Conservation (phyloP, 1,140 invertebrate species). For the Argopecten irradians region DNA sequence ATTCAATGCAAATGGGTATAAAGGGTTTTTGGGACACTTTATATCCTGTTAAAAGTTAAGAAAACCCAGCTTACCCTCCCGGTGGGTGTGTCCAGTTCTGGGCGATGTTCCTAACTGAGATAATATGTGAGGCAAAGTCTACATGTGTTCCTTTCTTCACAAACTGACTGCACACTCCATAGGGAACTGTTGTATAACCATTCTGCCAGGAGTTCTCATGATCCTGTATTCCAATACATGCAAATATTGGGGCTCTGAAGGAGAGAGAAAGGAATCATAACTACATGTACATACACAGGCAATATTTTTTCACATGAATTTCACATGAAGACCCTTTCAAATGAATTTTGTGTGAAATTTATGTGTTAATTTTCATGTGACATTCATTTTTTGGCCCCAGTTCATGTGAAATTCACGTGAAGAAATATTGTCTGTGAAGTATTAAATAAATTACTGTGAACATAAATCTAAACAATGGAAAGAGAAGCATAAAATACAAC, state of each 20-base stretch:
- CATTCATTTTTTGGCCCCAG: no score
- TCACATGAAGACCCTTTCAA: no score
- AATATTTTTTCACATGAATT: no score
- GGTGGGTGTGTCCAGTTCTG: conserved; percentile 65
- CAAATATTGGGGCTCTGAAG: conserved; percentile 67
- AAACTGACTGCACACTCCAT: conserved; percentile 69
- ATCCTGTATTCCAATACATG: conserved; percentile 73
- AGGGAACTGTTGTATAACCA: conserved; percentile 67
- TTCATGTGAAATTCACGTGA: no score
- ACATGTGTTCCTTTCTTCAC: conserved; percentile 51
- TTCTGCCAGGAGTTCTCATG: conserved; percentile 70
- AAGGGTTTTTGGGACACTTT: no score
- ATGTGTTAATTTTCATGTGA: background rate
- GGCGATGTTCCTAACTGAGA: conserved; percentile 54
- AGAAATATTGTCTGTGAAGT: no score
- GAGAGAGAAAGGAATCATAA: background rate
- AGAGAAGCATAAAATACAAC: no score
- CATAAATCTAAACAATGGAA: no score
- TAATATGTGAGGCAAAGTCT: conserved; percentile 53
- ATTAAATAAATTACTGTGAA: no score
- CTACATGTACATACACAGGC: background rate
- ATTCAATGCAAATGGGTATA: no score
- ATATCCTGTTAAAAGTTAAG: no score
- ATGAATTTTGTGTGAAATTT: background rate
- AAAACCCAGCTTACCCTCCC: conserved; percentile 54